Base-by-base conservation (phyloP, 2,888 invertebrate genomes). In the Synanthedon tipuliformis region DNA sequence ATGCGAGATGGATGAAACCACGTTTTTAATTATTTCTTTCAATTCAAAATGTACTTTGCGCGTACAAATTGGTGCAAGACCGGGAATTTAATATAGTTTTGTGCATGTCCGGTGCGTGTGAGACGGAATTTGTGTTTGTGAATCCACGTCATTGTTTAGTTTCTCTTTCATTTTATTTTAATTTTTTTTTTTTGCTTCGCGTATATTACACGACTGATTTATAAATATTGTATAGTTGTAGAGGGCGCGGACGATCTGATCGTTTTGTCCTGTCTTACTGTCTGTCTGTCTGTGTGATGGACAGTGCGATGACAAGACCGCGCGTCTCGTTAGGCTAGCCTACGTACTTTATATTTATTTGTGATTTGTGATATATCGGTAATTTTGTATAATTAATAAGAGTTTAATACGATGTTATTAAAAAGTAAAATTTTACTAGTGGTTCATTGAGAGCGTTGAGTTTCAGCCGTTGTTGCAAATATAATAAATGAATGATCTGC, bases 331-430 rank as follows among this genome's bases (percentile, higher is more conserved):
- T 49, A 49, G 66, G 66, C 67, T 65, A 66, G 69, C 73, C 23
- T 74, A 69, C 70, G 75, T 50, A 50, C 13, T 50, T 50, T 50
- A 49, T 50, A 34, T 81, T 83, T 71, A 73, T 85, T 85, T 85
- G 85, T 85, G 86, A 73, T 85, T 85, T 85, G 85, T 85, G 86
- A 85, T 85, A 86, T 82, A 78, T 79, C 75, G 73, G 78, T 83
- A 80, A 81, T 83, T 84, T 84, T 84, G 77, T 81, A 73, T 78
- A 73, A 76, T 68, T 63, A 66, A 72, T 81, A 81, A 85, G 82
- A 83, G 81, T 85, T 81, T 83, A 82, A 78, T 69, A 73, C 73
- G 68, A 70, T 75, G 81, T 83, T 84, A 75, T 78, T 77, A 77
- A 69, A 74, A 61, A 72, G 77, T 71, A 81, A 34, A 81, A 84